Conservation (phyloP, 1,140 invertebrate genomes). For the Zaprionus davidi region DNA sequence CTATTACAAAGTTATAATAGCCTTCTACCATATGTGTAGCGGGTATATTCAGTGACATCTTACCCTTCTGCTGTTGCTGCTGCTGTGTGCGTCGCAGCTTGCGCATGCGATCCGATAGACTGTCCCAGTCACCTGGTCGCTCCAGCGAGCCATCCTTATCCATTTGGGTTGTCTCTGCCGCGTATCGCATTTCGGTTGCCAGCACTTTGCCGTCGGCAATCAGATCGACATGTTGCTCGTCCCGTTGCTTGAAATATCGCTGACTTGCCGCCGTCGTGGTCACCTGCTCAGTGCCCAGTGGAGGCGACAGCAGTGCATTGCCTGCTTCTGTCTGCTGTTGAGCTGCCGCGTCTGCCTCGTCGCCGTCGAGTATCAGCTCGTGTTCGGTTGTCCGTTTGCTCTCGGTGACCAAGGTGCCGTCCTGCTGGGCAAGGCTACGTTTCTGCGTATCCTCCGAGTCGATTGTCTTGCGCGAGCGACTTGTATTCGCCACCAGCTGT, state of each 20-base stretch:
- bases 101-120: constrained; percentile 89
- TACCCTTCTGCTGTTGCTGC: constrained; percentile 85
- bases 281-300: constrained; percentile 57
- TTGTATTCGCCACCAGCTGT: constrained; percentile 90
- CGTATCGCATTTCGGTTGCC: constrained; percentile 90
- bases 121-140: constrained; percentile 89
- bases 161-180: constrained; percentile 90
- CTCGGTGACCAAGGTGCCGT: constrained; percentile 94
- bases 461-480: constrained; percentile 90
- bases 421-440: constrained; percentile 88
- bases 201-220: constrained; percentile 89
- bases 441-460: constrained; percentile 93
- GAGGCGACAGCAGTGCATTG: constrained; percentile 38
- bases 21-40: too few relatives aligned
- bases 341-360: constrained; percentile 84
- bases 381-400: constrained; percentile 91
- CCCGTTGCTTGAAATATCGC: constrained; percentile 85
- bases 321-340: constrained; percentile 71
- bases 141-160: constrained; percentile 88
- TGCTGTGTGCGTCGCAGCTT: constrained; percentile 87
- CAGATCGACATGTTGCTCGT: constrained; percentile 91
- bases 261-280: constrained; percentile 77
- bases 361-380: constrained; percentile 90
- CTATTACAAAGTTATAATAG: too few relatives aligned
- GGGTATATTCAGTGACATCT: not conserved